Evolutionary conservation across 2,888 invertebrate genomes (phyloP).

Genomic region (Galerucella calmariensis): DNA sequence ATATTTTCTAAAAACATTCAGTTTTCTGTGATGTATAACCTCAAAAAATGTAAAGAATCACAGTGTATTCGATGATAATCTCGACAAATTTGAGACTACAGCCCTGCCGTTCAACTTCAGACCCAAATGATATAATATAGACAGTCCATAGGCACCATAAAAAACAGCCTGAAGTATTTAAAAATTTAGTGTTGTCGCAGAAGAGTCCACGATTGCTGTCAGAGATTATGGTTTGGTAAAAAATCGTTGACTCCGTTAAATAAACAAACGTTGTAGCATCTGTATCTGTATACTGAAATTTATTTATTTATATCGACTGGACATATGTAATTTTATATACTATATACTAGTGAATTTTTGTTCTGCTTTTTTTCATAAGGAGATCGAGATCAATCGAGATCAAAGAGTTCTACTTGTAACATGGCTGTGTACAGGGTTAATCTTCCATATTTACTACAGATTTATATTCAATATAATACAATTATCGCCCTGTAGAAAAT

Average conservation of each 20-base stretch:
- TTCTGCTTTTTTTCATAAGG: neutral
- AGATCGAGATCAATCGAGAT: no score
- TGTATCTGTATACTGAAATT: conserved; percentile 51
- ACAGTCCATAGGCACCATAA: conserved; percentile 40
- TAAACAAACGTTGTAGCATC: conserved; percentile 58
- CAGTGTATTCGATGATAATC: conserved; percentile 32
- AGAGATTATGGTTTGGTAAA: conserved; percentile 54
- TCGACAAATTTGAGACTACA: conserved; percentile 36
- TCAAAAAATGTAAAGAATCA: neutral
- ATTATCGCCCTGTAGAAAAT: no score
- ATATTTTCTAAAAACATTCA: neutral
- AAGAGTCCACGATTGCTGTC: conserved; percentile 55
- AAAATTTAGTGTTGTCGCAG: conserved; percentile 58
- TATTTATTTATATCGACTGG: conserved; percentile 56
- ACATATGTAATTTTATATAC: conserved; percentile 50
- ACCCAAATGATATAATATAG: conserved; percentile 44
- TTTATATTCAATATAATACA: no score
- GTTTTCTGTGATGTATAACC: neutral
- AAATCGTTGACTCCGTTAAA: conserved; percentile 55
- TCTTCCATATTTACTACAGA: no score
- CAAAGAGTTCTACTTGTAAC: no score
- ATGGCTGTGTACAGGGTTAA: no score
- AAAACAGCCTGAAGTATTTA: conserved; percentile 40
- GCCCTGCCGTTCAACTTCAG: conserved; percentile 31
- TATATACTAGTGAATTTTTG: conserved; percentile 21